phyloP scores from a whole-genome alignment of 2,888 invertebrate genomes.

The Trichogramma evanescens region DNA sequence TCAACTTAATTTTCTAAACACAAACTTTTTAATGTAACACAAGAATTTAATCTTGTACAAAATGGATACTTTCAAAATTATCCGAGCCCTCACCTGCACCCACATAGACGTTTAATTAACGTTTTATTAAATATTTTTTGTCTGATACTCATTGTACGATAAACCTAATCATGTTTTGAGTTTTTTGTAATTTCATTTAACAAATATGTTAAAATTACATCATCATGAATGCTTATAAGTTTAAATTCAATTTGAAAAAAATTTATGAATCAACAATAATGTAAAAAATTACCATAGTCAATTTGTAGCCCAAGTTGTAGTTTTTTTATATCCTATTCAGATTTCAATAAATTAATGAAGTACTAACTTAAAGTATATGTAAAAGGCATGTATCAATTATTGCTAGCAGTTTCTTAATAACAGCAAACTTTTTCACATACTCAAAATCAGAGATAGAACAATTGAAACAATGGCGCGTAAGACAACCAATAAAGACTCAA shows the following conservation, averaged over 20 bases:
- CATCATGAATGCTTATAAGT: slow-evolving; percentile 15
- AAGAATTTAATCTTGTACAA: slow-evolving; percentile 19
- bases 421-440: slow-evolving; percentile 24
- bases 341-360: slow-evolving; percentile 20
- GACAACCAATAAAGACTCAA: slow-evolving; percentile 14
- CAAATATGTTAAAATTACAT: slow-evolving; percentile 24
- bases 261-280: slow-evolving; percentile 40
- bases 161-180: slow-evolving; percentile 18
- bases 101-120: slow-evolving; percentile 16
- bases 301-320: slow-evolving; percentile 22
- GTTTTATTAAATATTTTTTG: slow-evolving; percentile 13
- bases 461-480: slow-evolving; percentile 8
- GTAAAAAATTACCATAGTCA: slow-evolving; percentile 32
- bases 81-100: slow-evolving; percentile 9
- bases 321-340: slow-evolving; percentile 16
- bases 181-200: slow-evolving; percentile 23
- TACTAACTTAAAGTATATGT: slow-evolving; percentile 5
- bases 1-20: slow-evolving; percentile 24
- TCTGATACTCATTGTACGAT: slow-evolving; percentile 17
- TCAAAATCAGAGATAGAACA: slow-evolving; percentile 33
- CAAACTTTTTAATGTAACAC: slow-evolving; percentile 21
- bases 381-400: slow-evolving; percentile 20
- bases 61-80: slow-evolving; percentile 20
- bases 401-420: slow-evolving; percentile 19
- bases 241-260: slow-evolving; percentile 38